Evolutionary conservation across 2,797 vertebrate species (phyloP), one percentile per base, ranked within the genome.

Genomic region (Cottoperca gobio): DNA sequence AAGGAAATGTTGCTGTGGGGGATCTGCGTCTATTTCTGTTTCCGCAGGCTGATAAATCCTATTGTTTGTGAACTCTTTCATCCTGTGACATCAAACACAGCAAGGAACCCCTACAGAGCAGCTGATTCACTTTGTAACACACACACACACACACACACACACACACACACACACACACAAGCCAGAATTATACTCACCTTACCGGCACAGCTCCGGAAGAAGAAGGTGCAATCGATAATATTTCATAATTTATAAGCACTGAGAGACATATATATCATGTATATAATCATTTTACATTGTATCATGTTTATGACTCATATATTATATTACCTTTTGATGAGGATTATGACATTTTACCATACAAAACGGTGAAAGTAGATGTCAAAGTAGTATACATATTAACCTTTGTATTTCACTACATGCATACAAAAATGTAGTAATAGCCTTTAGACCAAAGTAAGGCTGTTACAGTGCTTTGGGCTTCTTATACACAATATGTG

Each of bases 51-150:
- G 71, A 66, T 31, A 31, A 78, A 80, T 84, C 57, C 37, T 80
- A 71, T 80, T 73, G 79, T 71, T 68, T 72, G 59, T 72, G 49
- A 82, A 65, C 52, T 70, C 58, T 66, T 35, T 84, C 52, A 86
- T 78, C 79, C 55, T 76, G 49, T 77, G 68, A 76, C 65, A 89
- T 85, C 75, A 81, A 83, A 85, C 26, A 4, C 17, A 54, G 79
- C 66, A 24, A 54, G 57, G 37, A 69, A 52, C 76, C 49, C 58
- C 42, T 2, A 17, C 78, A 57, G 65, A 75, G 66, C 16, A 16
- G 43, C 71, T 82, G 76, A 77, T 77, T 73, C 49, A 59, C 40
- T 33, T 8, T 58, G 53, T 48, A 49, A 40, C 42, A 53, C 59
- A 21, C 58, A 55, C 55, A 59, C 16, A 45, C 40, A 40, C 52